phyloP scores from a whole-genome alignment of 2,797 vertebrate genomes.

The Melanotaenia nigrans region DNA sequence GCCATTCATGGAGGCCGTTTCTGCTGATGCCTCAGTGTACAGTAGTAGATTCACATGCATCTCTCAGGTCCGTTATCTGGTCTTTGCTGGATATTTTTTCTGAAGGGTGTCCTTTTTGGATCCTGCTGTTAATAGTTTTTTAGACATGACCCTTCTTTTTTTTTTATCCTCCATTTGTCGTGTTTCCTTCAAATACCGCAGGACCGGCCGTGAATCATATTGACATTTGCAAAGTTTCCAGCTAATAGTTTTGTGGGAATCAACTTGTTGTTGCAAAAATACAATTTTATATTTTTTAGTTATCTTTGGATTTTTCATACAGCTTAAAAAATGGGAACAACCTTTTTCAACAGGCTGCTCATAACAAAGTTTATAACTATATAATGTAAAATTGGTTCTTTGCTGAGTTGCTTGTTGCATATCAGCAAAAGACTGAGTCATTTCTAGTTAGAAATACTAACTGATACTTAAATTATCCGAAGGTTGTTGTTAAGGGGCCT shows the following conservation, averaged over 20 bases:
- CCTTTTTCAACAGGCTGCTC: background rate
- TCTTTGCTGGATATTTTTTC: background rate
- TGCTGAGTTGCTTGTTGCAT: background rate
- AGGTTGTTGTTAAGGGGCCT: too few species aligned
- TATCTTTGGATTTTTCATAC: too few species aligned
- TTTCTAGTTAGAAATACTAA: too few species aligned
- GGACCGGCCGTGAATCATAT: background rate
- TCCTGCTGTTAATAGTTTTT: background rate
- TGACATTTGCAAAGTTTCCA: background rate
- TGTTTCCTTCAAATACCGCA: background rate
- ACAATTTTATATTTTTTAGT: too few species aligned
- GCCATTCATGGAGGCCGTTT: background rate
- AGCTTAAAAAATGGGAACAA: too few species aligned
- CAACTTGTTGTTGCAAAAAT: background rate
- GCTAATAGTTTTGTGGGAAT: background rate
- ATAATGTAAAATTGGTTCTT: background rate
- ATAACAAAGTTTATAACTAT: background rate
- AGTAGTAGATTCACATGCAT: background rate
- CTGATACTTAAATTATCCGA: too few species aligned
- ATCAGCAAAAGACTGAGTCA: too few species aligned
- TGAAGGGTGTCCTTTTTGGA: background rate
- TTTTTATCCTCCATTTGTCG: background rate
- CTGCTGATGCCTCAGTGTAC: background rate
- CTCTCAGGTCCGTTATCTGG: background rate
- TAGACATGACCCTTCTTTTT: background rate